Base-by-base conservation (phyloP, 2,888 invertebrate species). In the Vanessa cardui region DNA sequence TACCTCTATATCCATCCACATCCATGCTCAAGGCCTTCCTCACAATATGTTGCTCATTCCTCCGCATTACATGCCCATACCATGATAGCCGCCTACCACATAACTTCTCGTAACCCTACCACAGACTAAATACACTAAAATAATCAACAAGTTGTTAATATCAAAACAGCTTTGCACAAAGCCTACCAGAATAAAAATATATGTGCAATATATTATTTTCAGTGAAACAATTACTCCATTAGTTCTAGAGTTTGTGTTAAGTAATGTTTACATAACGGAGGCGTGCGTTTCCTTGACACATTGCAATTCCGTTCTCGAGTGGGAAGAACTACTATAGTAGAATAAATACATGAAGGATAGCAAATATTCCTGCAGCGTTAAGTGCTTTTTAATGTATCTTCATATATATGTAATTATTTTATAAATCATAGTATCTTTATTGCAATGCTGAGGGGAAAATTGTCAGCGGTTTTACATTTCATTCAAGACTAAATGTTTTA, bases 141-240 rank as follows among this genome's bases (percentile, higher is more conserved):
- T 39, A 12, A 39, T 12, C 4, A 12, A 39, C 39, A 33, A 33
- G 33, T 12, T 39, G 4, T 39, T 0, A 4, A 4, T 39, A 12
- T 4, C 12, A 9, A 39, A 12, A 12, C 12, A 39, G 39, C 12
- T 4, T 39, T 39, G 39, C 12, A 39, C 39, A 39, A 39, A 39
- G 12, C 12, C 39, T 39, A 12, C 12, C 39, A 39, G 12, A 12
- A 0, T 39, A 8, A 12, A 39, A 39, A 8, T 12, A 39, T 39
- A 26, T 39, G 9, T 39, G 39, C n/a, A 46, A 46, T n/a, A 50
- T 50, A 21, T 50, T 21, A 20, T 8, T 49, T 39, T 39, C 39
- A 26, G 15, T 31, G 26, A 54, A 54, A 7, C 52, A 54, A 54
- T 54, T 54, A 54, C 31, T 54, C 15, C 12, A 26, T 54, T 54